Base-by-base conservation (phyloP, 92 coral and sea anemone genomes). In the Chrysogorgia sp. region DNA sequence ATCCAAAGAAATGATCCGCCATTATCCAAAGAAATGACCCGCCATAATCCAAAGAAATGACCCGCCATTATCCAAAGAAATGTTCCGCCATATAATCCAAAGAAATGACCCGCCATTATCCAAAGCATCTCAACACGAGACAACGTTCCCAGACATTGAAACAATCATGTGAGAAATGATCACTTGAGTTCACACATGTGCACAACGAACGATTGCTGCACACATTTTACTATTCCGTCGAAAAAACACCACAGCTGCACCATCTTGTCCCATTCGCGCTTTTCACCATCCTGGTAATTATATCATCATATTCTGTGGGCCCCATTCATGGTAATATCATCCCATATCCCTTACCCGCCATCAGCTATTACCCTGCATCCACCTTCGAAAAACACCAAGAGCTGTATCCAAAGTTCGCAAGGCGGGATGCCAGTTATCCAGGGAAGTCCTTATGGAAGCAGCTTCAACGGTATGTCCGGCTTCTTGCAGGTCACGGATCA, bases 391-490 rank as follows among this genome's bases (percentile, higher is more conserved):
- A 13, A 89, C 75, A 14, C 97, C 96, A 63, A 92, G 48, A 6
- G 94, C 91, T 70, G 84, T 83, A 64, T 96, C 97, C 57, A 91
- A 69, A 5, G 99, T 87, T 35, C 90, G 85, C 25, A 96, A 72
- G 5, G 92, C 96, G 7, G 92, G 90, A 60, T 92, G 98, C 64
- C 90, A 69, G 17, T 85, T 87, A 10, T 83, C 87, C 40, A 85
- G 79, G 15, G 85, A 76, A 41, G 86, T 67, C 83, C 90, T 71
- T 15, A 94, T 68, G 28, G 98, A 87, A 20, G 92, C 97, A 8
- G 98, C 97, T 80, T 94, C 97, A 19, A 89, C 88, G 40, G 71
- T 80, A 65, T 85, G 80, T 2, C 97, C 98, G 12, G 97, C 97
- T 55, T 81, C 75, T 34, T 89, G 92, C 25, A 94, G 70, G 62